Evolutionary conservation across 2,113 vertebrate species (phyloP), one percentile per base, ranked within the genome.

Genomic region (Cygnus buccinator): DNA sequence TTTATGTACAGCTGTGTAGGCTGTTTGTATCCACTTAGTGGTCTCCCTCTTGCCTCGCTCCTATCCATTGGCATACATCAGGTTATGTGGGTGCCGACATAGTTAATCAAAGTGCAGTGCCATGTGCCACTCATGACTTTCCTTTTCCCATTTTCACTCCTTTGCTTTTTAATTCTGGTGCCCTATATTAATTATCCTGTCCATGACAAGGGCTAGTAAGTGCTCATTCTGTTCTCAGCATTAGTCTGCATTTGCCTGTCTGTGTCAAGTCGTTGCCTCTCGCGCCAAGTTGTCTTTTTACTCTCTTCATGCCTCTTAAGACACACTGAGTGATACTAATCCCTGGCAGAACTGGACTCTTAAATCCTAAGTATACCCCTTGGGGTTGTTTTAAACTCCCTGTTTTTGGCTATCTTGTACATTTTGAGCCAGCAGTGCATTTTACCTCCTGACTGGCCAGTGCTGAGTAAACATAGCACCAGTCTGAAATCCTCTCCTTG

Each of bases 401-500:
- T 75, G 21, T 18, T 58, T 66, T 76, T 79, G 70, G 21, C 31
- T 86, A 48, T 65, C 68, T 72, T 75, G 62, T 94, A 48, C 2
- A 25, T 66, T 91, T 76, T 82, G 80, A 89, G 44, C 66, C 80
- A 94, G 48, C 23, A 67, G 25, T 55, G n/a, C 37, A n/a, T 79
- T 92, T 87, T 73, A 75, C 61, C 52, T 89, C 35, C 31, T 54
- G 28, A 46, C 71, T 83, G 74, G 35, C 44, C 33, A 50, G 74
- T 7, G 2, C 55, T 92, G n/a, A 82, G 50, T 21, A 94, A 95
- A 91, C 58, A 43, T 54, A 87, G 46, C 74, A 83, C n/a, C 67
- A 68, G 11, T n/a, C 74, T 95, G 71, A 75, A 91, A 57, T 85
- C 70, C 75, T 80, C 62, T 73, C 89, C 57, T 87, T 91, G 91